These are phyloP conservation scores for Himantopus leucocephalus DNA, from an alignment of 2,113 vertebrate genomes.

Conservation along the genomic window DNA sequence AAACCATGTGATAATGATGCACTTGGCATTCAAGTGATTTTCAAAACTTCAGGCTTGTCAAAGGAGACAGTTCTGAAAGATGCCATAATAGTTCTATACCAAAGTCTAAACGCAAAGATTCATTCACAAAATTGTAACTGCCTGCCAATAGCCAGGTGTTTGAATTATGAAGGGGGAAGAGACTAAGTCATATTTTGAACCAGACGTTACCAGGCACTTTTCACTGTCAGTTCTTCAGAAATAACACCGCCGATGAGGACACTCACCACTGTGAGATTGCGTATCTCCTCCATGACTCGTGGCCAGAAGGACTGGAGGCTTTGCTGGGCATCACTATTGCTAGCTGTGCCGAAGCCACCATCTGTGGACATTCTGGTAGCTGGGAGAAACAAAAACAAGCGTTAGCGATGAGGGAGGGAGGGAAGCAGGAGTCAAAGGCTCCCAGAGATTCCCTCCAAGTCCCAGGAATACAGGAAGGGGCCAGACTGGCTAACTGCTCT, in stretches of 20 bases:
- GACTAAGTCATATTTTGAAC: rapidly evolving
- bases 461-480: background rate
- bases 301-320: slow-evolving; percentile 98
- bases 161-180: background rate
- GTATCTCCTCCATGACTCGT: slow-evolving; percentile 96
- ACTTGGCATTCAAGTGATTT: background rate
- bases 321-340: slow-evolving; percentile 93
- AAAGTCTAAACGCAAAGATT: background rate
- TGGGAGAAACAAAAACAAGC: background rate
- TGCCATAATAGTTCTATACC: too few relatives aligned
- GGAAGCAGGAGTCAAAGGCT: background rate
- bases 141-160: background rate
- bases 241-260: rapidly evolving
- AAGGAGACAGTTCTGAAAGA: background rate
- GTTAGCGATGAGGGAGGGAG: background rate
- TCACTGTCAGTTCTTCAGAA: rapidly evolving
- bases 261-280: slow-evolving; percentile 93
- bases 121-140: background rate
- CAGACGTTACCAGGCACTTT: background rate
- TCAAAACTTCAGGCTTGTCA: background rate
- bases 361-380: slow-evolving; percentile 89
- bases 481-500: background rate
- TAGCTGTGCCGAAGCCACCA: slow-evolving; percentile 81
- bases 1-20: background rate
- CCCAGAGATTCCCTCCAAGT: background rate